Conservation (phyloP, 2,113 vertebrate genomes). For the Macrotus californicus region DNA sequence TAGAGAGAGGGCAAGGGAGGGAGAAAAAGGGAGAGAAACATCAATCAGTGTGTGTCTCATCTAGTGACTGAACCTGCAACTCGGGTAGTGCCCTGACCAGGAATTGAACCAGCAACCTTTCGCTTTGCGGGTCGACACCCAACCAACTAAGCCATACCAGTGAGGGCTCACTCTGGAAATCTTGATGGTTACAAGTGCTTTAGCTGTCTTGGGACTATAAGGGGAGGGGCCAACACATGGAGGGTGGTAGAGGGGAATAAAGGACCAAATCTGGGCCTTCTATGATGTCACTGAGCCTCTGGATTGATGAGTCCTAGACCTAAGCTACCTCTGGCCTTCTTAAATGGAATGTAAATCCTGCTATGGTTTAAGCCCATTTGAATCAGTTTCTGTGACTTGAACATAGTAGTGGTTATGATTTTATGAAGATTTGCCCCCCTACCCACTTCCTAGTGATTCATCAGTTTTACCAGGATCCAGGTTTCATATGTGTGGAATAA, state of each 20-base stretch:
- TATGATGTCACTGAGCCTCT: not conserved
- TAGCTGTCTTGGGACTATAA: not conserved
- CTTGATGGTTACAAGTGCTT: not conserved
- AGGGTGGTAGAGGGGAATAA: not conserved
- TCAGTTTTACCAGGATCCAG: not conserved
- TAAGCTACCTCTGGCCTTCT: not conserved
- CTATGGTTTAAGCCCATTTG: not conserved
- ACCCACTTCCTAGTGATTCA: not conserved
- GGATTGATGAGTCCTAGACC: not conserved
- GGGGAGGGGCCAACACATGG: not conserved
- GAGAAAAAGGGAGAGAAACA: too few relatives aligned
- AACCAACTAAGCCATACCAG: too few relatives aligned
- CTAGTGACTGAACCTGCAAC: too few relatives aligned
- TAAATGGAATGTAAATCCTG: not conserved
- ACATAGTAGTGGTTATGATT: not conserved
- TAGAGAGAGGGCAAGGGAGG: too few relatives aligned
- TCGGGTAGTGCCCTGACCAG: too few relatives aligned
- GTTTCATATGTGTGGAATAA: not conserved
- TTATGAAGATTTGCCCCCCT: not conserved
- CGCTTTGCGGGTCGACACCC: too few relatives aligned
- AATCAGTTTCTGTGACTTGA: not conserved
- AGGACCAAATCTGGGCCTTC: not conserved
- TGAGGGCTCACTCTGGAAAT: too few relatives aligned
- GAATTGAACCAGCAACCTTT: too few relatives aligned
- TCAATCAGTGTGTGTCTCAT: too few relatives aligned